Evolutionary conservation across 2,797 vertebrate genomes (phyloP).

Genomic region (Tragopan temminckii): DNA sequence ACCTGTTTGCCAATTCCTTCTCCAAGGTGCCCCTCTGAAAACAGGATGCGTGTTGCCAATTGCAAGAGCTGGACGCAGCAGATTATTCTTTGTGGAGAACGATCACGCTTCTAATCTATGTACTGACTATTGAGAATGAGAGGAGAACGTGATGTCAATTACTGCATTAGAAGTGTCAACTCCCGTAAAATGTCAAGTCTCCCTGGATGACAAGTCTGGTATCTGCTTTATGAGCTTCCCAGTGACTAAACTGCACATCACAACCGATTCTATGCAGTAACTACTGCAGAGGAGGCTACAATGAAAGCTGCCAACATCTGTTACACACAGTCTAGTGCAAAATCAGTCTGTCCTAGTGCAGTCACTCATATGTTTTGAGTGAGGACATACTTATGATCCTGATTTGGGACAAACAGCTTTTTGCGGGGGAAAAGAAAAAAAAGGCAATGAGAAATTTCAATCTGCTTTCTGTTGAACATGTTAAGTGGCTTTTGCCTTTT

Average conservation of each 20-base stretch:
- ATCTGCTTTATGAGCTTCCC: not conserved
- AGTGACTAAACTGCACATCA: not conserved
- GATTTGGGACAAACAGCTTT: not conserved
- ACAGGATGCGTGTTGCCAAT: not conserved
- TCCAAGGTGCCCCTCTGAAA: not conserved
- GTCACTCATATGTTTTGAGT: not conserved
- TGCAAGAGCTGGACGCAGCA: not conserved
- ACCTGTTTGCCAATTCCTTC: not conserved
- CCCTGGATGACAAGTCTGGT: not conserved
- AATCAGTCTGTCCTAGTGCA: not conserved
- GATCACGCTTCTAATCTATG: not conserved
- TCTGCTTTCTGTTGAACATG: not conserved
- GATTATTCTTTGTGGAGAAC: not conserved
- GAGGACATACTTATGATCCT: not conserved
- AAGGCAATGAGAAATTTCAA: not conserved
- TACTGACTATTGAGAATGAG: too few relatives aligned
- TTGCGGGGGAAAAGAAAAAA: not conserved
- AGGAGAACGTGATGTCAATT: too few relatives aligned
- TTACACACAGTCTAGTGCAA: not conserved
- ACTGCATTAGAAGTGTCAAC: too few relatives aligned
- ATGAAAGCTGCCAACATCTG: not conserved
- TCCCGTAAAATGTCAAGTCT: not conserved
- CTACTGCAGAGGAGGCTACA: conserved; percentile 9
- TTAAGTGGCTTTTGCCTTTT: not conserved
- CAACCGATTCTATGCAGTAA: not conserved